Evolutionary conservation across 2,797 vertebrate genomes (phyloP).

Genomic region (Siniperca obscura): DNA sequence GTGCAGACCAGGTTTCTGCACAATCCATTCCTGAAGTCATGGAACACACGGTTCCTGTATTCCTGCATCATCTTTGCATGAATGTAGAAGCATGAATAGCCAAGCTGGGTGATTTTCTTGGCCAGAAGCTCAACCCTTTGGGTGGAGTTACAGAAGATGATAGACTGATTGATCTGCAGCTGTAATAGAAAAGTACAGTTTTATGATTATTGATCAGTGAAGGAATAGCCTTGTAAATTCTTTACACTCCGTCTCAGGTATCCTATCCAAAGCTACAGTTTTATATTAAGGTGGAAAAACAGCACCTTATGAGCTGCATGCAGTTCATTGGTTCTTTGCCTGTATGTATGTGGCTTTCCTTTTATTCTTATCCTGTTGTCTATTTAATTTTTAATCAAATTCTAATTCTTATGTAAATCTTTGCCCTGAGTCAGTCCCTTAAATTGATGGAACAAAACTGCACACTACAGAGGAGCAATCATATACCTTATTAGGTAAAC

Average conservation of each 20-base stretch:
- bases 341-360: background rate
- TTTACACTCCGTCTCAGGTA: background rate
- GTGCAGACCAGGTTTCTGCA: slow-evolving; percentile 83
- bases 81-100: slow-evolving; percentile 85
- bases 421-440: background rate
- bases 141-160: slow-evolving; percentile 83
- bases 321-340: background rate
- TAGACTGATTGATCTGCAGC: slow-evolving; percentile 83
- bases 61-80: slow-evolving; percentile 84
- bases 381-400: background rate
- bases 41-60: slow-evolving; percentile 83
- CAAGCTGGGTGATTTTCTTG: slow-evolving; percentile 83
- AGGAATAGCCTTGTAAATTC: background rate
- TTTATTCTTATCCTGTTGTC: background rate
- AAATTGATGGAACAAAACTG: background rate
- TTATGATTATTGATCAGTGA: background rate
- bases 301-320: background rate
- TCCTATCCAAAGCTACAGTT: background rate
- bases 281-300: background rate
- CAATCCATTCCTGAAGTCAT: slow-evolving; percentile 82
- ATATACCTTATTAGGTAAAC: background rate
- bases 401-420: background rate
- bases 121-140: slow-evolving; percentile 82
- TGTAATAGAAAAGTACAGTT: slow-evolving; percentile 43
- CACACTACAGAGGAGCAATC: background rate